phyloP scores from a whole-genome alignment of 2,888 invertebrate genomes.

The Xanthia togata region DNA sequence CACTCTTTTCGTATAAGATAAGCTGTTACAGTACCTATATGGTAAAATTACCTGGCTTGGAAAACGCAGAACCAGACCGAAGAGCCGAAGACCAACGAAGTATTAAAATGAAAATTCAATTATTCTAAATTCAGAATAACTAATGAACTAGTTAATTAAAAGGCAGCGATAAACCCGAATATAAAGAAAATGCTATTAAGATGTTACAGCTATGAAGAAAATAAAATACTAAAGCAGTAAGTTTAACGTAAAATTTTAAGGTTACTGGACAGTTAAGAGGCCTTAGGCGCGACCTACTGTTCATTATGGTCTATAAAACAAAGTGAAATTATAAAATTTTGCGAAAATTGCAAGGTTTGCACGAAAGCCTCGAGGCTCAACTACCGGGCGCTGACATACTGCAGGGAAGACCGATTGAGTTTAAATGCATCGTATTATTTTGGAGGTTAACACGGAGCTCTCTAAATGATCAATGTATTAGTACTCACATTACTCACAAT shows the following conservation, averaged over 20 bases:
- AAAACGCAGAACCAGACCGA: constrained; percentile 41
- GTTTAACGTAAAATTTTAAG: constrained; percentile 58
- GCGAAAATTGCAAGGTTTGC: constrained; percentile 78
- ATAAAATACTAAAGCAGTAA: constrained; percentile 69
- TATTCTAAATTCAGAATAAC: constrained; percentile 65
- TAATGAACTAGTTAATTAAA: constrained; percentile 80
- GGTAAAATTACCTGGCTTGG: constrained; percentile 21
- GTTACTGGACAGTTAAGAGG: constrained; percentile 62
- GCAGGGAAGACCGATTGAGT: constrained; percentile 10
- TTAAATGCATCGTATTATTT: neutral
- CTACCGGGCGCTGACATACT: constrained; percentile 58
- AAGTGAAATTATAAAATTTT: constrained; percentile 81
- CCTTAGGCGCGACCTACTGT: constrained; percentile 71
- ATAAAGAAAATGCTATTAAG: constrained; percentile 79
- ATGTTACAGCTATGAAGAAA: constrained; percentile 77
- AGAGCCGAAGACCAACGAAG: neutral
- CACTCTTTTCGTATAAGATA: no score
- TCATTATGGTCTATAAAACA: constrained; percentile 80
- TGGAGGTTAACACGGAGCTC: no score
- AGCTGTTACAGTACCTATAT: neutral
- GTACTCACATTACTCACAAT: no score
- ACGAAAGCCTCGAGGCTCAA: constrained; percentile 64
- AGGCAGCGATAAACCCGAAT: constrained; percentile 76
- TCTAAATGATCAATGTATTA: neutral
- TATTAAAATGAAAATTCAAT: constrained; percentile 53